Base-by-base conservation (phyloP, 1,140 invertebrate species). In the Pseudobourletiella spinata region DNA sequence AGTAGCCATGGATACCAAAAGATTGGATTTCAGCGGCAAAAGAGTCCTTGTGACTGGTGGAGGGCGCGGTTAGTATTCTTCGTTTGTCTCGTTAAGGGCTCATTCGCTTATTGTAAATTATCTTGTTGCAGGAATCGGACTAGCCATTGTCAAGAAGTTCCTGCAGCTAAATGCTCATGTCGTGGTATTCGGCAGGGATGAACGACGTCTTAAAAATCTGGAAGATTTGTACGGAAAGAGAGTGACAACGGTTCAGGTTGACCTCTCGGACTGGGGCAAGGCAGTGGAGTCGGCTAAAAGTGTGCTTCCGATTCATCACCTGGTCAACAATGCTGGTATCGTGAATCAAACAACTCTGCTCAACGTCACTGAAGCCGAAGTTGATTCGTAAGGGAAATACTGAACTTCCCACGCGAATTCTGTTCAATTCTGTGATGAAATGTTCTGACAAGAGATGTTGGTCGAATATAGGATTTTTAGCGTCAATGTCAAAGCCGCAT, bases 391-490 rank as follows among this genome's bases (percentile, higher is more conserved):
- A 57, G 50, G n/a, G 24, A 29, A 16, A 8, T 24, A 4, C n/a
- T 3, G 43, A 20, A 46, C n/a, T 39, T 39, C n/a, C n/a, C 35
- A 11, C 35, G 11, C n/a, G 11, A 11, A 11, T 39, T n/a, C n/a
- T n/a, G n/a, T n/a, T n/a, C n/a, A n/a, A n/a, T n/a, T n/a, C n/a
- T n/a, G n/a, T 11, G 11, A 11, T n/a, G n/a, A 39, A 39, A 11
- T 11, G n/a, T 39, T 39, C n/a, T 39, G 11, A 11, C n/a, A 39
- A 11, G 35, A 39, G n/a, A 11, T 39, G 11, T 39, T 39, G 35
- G n/a, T n/a, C n/a, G 35, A 51, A 61, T 52, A 52, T 51, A 89
- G 86, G 44, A 77, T 79, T 16, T 87, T 60, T 32, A 50, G 46
- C 3, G 48, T 64, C 2, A 64, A 64, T 32, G 52, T 43, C 18